Conservation (phyloP, 2,797 vertebrate species). For the Galagoides demidoff region DNA sequence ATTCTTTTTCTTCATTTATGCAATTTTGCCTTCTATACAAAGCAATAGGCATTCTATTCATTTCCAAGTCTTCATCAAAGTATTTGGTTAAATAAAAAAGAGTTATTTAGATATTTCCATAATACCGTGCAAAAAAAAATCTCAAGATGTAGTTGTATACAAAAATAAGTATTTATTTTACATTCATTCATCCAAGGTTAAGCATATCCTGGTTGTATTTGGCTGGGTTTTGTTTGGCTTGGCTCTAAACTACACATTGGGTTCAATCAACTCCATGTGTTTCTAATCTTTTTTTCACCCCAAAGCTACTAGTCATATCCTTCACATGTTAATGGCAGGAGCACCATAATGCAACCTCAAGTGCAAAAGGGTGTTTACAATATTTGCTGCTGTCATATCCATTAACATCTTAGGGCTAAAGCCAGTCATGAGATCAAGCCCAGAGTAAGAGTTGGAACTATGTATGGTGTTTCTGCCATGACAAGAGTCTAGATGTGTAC, state of each 20-base stretch:
- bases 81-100: conserved; percentile 17
- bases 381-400: neutral
- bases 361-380: neutral
- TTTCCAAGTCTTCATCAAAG: neutral
- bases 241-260: neutral
- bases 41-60: neutral
- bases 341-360: neutral
- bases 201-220: neutral
- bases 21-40: neutral
- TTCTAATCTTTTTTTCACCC: neutral
- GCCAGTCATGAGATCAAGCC: neutral
- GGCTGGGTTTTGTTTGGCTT: neutral
- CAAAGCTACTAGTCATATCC: neutral
- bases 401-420: neutral
- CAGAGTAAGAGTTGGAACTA: neutral
- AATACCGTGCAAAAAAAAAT: neutral
- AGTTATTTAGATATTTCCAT: neutral
- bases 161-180: neutral
- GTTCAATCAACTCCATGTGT: neutral
- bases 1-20: neutral
- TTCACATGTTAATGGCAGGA: neutral
- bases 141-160: neutral
- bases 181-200: neutral
- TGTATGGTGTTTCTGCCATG: neutral
- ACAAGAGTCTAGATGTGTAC: neutral